Conservation (phyloP, 2,888 invertebrate genomes). For the Beris chalybata region DNA sequence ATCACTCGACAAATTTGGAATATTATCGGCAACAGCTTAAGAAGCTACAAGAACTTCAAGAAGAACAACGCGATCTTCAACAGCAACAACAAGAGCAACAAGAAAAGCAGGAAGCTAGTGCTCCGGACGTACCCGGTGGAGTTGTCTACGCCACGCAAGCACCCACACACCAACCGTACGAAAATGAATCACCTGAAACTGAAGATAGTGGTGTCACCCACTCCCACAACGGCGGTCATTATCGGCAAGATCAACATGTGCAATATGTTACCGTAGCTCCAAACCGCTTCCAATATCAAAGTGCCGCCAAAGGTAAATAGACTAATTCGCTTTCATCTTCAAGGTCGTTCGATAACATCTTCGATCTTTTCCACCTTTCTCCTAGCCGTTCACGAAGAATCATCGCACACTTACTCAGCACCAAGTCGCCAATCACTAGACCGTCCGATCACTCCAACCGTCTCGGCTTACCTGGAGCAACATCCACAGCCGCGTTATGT, state of each 20-base stretch:
- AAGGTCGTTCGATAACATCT: conserved; percentile 25
- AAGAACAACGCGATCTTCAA: neutral
- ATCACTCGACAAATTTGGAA: conserved; percentile 29
- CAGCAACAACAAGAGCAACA: neutral
- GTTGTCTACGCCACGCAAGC: conserved; percentile 26
- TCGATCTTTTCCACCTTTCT: conserved; percentile 3
- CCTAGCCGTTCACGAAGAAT: conserved; percentile 31
- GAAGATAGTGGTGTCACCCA: neutral
- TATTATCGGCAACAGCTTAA: conserved; percentile 25
- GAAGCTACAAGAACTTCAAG: conserved; percentile 18
- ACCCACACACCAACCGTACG: neutral
- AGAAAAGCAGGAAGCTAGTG: neutral
- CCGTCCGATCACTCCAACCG: conserved; percentile 18
- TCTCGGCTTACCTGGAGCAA: conserved; percentile 11
- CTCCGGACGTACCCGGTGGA: conserved; percentile 13
- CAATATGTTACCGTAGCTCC: conserved; percentile 29
- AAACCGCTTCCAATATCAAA: conserved; percentile 9
- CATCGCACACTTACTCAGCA: conserved; percentile 36
- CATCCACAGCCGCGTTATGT: conserved; percentile 40
- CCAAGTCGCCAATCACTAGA: conserved; percentile 32
- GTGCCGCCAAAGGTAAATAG: conserved; percentile 8
- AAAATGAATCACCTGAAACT: neutral
- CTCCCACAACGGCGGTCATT: neutral
- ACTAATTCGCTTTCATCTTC: conserved; percentile 3
- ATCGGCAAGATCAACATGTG: conserved; percentile 13